Conservation (phyloP, 2,888 invertebrate species). For the Tridacna crocea region DNA sequence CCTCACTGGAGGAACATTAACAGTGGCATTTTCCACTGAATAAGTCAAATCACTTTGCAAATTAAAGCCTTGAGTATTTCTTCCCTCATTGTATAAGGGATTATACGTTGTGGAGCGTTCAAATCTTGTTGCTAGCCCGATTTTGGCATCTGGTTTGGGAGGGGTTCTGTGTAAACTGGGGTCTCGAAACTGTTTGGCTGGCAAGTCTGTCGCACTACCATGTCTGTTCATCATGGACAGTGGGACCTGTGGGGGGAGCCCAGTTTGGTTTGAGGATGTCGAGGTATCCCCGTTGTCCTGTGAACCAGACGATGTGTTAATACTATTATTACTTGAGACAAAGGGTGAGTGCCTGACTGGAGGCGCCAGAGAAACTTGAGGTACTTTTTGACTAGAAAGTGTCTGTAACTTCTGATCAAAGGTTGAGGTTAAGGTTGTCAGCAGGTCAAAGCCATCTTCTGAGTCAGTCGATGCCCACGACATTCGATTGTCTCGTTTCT, state of each 20-base stretch:
- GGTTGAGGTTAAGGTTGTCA: slow-evolving; percentile 78
- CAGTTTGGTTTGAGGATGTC: slow-evolving; percentile 44
- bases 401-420: slow-evolving; percentile 81
- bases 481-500: slow-evolving; percentile 73
- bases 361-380: slow-evolving; percentile 23
- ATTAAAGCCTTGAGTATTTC: slow-evolving; percentile 29
- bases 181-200: slow-evolving; percentile 73
- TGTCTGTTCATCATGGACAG: slow-evolving; percentile 55
- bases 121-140: slow-evolving; percentile 82
- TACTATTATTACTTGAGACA: slow-evolving; percentile 36
- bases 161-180: slow-evolving; percentile 79
- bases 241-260: slow-evolving; percentile 65
- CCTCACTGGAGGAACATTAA: slow-evolving; percentile 15
- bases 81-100: slow-evolving; percentile 41
- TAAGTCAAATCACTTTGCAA: slow-evolving; percentile 61
- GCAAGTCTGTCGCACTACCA: slow-evolving; percentile 57
- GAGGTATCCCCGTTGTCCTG: slow-evolving; percentile 28
- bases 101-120: slow-evolving; percentile 69
- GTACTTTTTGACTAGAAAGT: slow-evolving; percentile 74
- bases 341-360: slow-evolving; percentile 26
- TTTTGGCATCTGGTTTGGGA: slow-evolving; percentile 74
- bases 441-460: slow-evolving; percentile 79
- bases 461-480: slow-evolving; percentile 78
- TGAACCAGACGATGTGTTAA: slow-evolving; percentile 27
- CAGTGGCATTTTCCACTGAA: slow-evolving; percentile 53